phyloP scores from a whole-genome alignment of 2,888 invertebrate species.

The Diadromus collaris region DNA sequence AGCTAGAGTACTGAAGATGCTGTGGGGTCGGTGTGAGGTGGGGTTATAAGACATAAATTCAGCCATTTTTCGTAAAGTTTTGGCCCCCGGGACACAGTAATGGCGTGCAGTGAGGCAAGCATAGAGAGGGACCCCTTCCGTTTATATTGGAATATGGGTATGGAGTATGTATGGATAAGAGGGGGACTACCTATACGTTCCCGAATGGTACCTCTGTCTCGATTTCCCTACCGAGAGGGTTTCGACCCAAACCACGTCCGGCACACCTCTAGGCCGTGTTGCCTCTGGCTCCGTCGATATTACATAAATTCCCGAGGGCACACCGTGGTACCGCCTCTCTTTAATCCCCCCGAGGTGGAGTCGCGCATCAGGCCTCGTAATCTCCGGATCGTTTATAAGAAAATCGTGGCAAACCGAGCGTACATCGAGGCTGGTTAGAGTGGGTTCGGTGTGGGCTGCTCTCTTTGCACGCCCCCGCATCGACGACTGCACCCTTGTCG shows the following conservation, averaged over 20 bases:
- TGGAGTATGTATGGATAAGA: conserved; percentile 58
- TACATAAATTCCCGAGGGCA: conserved; percentile 66
- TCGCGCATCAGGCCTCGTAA: conserved; percentile 54
- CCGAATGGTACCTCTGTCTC: conserved; percentile 19
- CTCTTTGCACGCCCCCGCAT: not conserved
- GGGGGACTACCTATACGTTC: conserved; percentile 43
- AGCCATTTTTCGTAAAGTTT: conserved; percentile 72
- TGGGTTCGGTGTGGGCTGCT: conserved; percentile 17
- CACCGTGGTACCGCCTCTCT: conserved; percentile 60
- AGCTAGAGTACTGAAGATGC: conserved; percentile 41
- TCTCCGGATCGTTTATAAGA: conserved; percentile 60
- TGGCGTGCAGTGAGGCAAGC: conserved; percentile 74
- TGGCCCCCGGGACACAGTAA: conserved; percentile 76
- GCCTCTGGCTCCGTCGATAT: conserved; percentile 61
- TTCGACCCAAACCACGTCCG: conserved; percentile 47
- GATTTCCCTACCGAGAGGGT: conserved; percentile 22
- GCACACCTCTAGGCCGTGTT: conserved; percentile 37
- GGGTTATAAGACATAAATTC: conserved; percentile 63
- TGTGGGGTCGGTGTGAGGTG: not conserved
- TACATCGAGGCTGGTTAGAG: conserved; percentile 25
- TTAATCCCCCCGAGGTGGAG: conserved; percentile 53
- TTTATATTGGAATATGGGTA: conserved; percentile 74
- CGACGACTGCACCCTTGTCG: conserved; percentile 9
- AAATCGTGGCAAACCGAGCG: conserved; percentile 58
- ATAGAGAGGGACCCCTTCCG: conserved; percentile 63